Conservation (phyloP, 2,888 invertebrate species). For the Acrocera orbiculus region DNA sequence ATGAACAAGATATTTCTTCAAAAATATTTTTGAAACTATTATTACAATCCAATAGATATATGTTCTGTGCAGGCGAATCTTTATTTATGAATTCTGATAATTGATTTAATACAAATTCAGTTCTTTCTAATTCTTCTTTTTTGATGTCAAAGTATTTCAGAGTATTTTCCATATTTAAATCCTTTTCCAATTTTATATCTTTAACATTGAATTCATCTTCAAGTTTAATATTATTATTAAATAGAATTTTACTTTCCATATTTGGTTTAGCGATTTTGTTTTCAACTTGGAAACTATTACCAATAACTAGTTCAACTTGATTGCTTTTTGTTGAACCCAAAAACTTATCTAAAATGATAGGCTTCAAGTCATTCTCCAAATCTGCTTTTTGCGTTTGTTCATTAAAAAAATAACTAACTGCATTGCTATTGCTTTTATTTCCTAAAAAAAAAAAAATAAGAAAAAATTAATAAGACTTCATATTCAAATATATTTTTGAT, state of each 20-base stretch:
- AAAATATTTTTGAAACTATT: constrained; percentile 1
- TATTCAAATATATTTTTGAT: no score
- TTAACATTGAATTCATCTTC: not conserved
- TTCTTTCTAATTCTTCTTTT: not conserved
- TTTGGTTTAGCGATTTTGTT: not conserved
- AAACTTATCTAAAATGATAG: constrained; percentile 4
- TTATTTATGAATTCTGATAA: not conserved
- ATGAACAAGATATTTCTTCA: not conserved
- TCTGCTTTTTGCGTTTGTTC: not conserved
- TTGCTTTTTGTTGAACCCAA: not conserved
- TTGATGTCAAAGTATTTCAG: constrained; percentile 1
- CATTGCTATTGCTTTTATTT: not conserved
- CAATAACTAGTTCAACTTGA: constrained; percentile 3
- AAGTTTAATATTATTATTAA: not conserved
- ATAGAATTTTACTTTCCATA: not conserved
- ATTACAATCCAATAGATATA: constrained; percentile 5
- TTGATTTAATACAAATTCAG: not conserved
- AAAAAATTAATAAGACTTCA: no score
- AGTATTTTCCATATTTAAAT: not conserved
- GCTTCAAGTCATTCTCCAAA: not conserved
- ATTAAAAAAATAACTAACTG: not conserved
- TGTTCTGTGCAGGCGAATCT: no score
- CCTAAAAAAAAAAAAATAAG: no score
- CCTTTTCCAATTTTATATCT: not conserved
- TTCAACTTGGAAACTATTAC: not conserved